phyloP scores from a whole-genome alignment of 1,140 invertebrate genomes.

The Hyles vespertilio region DNA sequence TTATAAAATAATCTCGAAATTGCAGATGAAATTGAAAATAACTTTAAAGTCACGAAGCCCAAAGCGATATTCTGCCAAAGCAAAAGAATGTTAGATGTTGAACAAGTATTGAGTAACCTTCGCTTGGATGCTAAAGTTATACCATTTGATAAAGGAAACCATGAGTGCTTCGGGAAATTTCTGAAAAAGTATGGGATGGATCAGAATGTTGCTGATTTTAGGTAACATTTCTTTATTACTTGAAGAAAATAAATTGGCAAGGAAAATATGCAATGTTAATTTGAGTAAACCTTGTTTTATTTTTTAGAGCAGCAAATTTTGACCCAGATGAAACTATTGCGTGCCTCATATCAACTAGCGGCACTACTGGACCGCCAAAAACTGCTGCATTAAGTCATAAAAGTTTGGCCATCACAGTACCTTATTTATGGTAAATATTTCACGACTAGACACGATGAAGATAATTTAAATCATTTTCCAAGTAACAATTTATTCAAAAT shows the following conservation, averaged over 20 bases:
- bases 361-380: constrained; percentile 11
- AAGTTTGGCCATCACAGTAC: not conserved
- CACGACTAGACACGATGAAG: not conserved
- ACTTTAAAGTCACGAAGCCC: too few species aligned
- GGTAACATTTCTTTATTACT: constrained; percentile 16
- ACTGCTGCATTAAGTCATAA: constrained; percentile 9
- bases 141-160: constrained; percentile 30
- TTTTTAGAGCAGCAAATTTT: constrained; percentile 32
- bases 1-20: too few species aligned
- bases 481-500: too few species aligned
- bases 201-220: constrained; percentile 25
- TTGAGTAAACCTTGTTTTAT: not conserved
- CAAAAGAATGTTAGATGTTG: too few species aligned
- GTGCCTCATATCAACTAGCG: constrained; percentile 5
- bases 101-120: too few species aligned
- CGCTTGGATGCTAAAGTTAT: not conserved
- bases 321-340: constrained; percentile 29
- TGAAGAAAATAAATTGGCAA: too few species aligned
- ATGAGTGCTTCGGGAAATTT: constrained; percentile 24
- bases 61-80: too few species aligned
- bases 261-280: not conserved
- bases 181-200: constrained; percentile 8
- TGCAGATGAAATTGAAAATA: too few species aligned
- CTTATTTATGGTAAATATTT: constrained; percentile 9
- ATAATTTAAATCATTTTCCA: too few species aligned